Percentiles rank a stretch among this genome's conserved stretches.
phyloP scores from a whole-genome alignment of 2,113 vertebrate genomes.

The Myodes glareolus region DNA sequence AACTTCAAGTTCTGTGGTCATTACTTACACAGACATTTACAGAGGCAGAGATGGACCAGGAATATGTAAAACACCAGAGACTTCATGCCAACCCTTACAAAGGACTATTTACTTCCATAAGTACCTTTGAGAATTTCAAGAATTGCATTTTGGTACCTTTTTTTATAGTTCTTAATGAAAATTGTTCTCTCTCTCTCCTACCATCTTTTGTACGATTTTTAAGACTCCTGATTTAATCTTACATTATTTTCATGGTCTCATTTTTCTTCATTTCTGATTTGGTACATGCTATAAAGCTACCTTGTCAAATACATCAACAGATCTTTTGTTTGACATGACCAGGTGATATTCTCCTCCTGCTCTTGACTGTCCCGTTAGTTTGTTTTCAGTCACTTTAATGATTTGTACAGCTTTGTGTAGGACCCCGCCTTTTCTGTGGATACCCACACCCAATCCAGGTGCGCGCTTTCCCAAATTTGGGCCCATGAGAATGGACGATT shows the following conservation, averaged over 20 bases:
- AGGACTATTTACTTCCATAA: neutral
- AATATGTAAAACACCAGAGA: neutral
- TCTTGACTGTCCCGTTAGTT: neutral
- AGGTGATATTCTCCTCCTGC: neutral
- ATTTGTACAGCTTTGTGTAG: slow-evolving; percentile 6
- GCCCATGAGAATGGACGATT: no score
- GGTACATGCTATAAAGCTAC: neutral
- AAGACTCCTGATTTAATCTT: neutral
- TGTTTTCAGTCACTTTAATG: neutral
- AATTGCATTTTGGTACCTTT: neutral
- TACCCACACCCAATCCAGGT: no score
- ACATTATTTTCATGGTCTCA: neutral
- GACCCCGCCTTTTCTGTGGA: no score
- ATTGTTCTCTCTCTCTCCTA: neutral
- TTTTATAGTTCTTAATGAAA: neutral
- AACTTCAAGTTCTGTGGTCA: neutral
- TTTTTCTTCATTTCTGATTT: slow-evolving; percentile 12
- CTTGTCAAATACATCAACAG: neutral
- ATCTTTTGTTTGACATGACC: neutral
- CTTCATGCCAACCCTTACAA: neutral
- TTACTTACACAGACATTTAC: neutral
- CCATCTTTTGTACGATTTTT: neutral
- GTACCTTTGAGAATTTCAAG: neutral
- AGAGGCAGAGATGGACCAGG: neutral
- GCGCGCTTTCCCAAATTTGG: no score